phyloP scores from a whole-genome alignment of 2,888 invertebrate genomes.

The Koerneria pararmatus region DNA sequence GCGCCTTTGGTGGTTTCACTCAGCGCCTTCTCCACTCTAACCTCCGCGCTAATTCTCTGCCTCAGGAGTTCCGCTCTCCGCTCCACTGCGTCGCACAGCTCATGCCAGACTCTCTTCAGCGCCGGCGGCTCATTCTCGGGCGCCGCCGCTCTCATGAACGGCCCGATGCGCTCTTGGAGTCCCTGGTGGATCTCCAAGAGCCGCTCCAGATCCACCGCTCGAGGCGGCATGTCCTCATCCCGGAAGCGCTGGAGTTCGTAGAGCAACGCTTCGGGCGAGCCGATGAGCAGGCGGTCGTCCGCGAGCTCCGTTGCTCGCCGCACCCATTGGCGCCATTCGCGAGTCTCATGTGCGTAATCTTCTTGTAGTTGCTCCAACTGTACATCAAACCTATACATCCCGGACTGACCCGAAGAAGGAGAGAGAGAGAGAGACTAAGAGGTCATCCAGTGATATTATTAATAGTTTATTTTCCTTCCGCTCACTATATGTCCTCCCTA shows the following conservation, averaged over 20 bases:
- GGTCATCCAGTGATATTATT: no score
- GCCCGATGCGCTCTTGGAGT: conserved; percentile 55
- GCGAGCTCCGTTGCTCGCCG: conserved; percentile 42
- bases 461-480: no score
- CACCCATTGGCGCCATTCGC: conserved; percentile 54
- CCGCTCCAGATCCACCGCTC: conserved; percentile 83
- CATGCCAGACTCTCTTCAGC: conserved; percentile 61
- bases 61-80: conserved; percentile 40
- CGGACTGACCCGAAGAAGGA: neutral
- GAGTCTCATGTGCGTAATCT: conserved; percentile 49
- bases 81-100: conserved; percentile 45
- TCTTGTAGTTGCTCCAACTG: conserved; percentile 43
- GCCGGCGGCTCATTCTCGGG: conserved; percentile 60
- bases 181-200: conserved; percentile 75
- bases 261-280: conserved; percentile 65
- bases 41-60: conserved; percentile 37
- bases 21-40: conserved; percentile 15
- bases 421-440: no score
- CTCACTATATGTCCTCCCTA: no score
- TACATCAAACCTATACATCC: conserved; percentile 23
- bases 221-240: conserved; percentile 85
- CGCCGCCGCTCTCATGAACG: conserved; percentile 36
- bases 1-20: no score
- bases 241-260: conserved; percentile 87
- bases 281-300: conserved; percentile 43